These are phyloP conservation scores for Palaemon carinicauda DNA, from an alignment of 1,140 invertebrate species.

Conservation along the genomic window DNA sequence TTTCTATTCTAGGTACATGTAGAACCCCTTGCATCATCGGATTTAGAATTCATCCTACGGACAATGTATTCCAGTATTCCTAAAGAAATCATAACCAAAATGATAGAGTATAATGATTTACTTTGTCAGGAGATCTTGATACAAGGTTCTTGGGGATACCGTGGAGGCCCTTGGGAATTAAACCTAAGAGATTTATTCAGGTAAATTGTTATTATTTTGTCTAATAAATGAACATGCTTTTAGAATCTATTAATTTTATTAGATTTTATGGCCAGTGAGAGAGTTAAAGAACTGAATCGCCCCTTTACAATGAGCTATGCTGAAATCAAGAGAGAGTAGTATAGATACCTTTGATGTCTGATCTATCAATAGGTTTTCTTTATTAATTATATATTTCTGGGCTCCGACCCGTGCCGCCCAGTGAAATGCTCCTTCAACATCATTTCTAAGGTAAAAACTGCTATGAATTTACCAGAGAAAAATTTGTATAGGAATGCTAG, in stretches of 20 bases:
- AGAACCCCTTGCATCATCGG: constrained; percentile 78
- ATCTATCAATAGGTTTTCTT: neutral
- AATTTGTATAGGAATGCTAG: no score
- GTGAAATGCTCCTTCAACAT: no score
- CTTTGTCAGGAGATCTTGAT: constrained; percentile 74
- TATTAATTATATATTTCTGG: no score
- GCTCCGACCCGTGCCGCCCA: no score
- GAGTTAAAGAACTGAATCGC: no score
- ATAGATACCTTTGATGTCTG: no score
- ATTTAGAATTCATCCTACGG: constrained; percentile 74
- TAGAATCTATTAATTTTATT: no score
- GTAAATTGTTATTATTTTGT: constrained; percentile 69
- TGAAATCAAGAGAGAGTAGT: no score
- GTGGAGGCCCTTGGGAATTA: constrained; percentile 93
- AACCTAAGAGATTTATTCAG: constrained; percentile 94
- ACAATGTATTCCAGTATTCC: constrained; percentile 67
- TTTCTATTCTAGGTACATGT: constrained; percentile 76
- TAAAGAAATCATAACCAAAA: constrained; percentile 70
- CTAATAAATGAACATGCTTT: neutral
- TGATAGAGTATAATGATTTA: constrained; percentile 83
- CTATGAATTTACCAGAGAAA: no score
- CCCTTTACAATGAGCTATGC: no score
- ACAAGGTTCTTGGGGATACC: constrained; percentile 72
- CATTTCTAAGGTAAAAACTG: no score
- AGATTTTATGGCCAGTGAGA: no score